These are phyloP conservation scores for Cardinalis cardinalis DNA, from an alignment of 2,113 vertebrate species.

Conservation along the genomic window DNA sequence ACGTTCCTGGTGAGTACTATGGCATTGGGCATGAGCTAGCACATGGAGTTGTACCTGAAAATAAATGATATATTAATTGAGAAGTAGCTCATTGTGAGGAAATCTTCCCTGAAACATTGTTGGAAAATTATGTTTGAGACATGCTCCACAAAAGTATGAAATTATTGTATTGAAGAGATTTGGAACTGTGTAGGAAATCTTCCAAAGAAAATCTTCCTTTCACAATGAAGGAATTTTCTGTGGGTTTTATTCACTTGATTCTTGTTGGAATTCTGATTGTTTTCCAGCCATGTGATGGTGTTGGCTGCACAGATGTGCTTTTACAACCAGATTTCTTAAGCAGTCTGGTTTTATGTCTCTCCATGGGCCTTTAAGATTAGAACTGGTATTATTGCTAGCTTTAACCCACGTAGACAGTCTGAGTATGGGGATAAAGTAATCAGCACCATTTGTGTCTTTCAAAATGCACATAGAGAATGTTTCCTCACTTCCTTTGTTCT, in stretches of 20 bases:
- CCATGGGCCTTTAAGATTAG: constrained; percentile 54
- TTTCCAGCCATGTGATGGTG: constrained; percentile 5
- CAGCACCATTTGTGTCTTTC: constrained; percentile 6
- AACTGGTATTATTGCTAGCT: constrained; percentile 48
- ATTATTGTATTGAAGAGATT: neutral
- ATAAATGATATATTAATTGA: neutral
- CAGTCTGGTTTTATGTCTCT: constrained; percentile 54
- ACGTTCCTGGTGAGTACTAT: neutral
- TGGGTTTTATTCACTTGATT: constrained; percentile 44
- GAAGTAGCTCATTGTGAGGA: neutral
- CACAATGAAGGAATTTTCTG: neutral
- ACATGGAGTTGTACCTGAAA: neutral
- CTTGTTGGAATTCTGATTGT: constrained; percentile 35
- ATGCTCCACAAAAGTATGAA: neutral
- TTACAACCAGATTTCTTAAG: constrained; percentile 49
- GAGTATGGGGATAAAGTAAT: constrained; percentile 41
- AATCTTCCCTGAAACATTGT: neutral
- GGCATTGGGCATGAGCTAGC: neutral
- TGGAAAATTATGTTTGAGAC: neutral
- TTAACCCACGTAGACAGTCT: constrained; percentile 31
- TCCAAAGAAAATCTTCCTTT: constrained; percentile 4
- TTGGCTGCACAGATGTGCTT: constrained; percentile 55
- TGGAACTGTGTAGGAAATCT: neutral
- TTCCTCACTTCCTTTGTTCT: neutral
- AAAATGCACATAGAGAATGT: neutral